Conservation (phyloP, 1,140 invertebrate genomes). For the Epicauta chinensis region DNA sequence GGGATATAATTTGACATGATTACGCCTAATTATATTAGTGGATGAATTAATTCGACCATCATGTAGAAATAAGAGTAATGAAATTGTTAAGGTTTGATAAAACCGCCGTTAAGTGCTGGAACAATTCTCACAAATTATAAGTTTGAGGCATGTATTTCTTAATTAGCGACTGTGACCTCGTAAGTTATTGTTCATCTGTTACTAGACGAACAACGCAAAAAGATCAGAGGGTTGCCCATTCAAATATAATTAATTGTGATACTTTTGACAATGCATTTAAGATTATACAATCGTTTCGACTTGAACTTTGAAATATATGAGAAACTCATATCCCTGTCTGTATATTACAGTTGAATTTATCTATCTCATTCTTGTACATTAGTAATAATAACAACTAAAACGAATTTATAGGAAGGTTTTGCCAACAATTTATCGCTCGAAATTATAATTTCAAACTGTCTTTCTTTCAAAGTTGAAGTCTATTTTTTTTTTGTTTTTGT, state of each 20-base stretch:
- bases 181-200: constrained; percentile 42
- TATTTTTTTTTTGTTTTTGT: no score
- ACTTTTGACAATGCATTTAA: constrained; percentile 38
- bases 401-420: no score
- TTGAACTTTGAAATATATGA: constrained; percentile 17
- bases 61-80: constrained; percentile 8
- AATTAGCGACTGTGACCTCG: constrained; percentile 43
- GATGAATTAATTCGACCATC: no score
- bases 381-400: no score
- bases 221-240: constrained; percentile 34
- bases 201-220: constrained; percentile 33
- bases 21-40: no score
- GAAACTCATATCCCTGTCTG: not conserved
- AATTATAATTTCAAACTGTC: no score
- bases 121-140: constrained; percentile 40
- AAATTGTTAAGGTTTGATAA: constrained; percentile 23
- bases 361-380: no score
- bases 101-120: constrained; percentile 32
- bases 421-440: no score
- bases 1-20: no score
- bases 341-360: no score
- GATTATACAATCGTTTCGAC: constrained; percentile 32
- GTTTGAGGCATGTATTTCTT: constrained; percentile 41
- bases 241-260: constrained; percentile 40
- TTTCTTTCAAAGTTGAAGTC: no score